Base-by-base conservation (phyloP, 2,113 vertebrate species). In the Podiceps cristatus region DNA sequence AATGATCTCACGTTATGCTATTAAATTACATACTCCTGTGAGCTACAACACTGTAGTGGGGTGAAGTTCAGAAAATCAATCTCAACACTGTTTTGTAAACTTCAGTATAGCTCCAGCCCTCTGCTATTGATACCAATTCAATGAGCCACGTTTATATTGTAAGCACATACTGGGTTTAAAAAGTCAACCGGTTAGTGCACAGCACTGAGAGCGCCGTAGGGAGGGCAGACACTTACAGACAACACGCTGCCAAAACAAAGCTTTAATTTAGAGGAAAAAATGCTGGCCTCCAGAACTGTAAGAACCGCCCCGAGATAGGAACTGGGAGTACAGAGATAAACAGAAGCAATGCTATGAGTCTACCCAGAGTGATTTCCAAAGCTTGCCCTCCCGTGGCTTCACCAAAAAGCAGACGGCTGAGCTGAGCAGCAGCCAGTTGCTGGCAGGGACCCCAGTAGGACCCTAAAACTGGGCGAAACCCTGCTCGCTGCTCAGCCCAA, bases 41-140 rank as follows among this genome's bases (percentile, higher is more conserved):
- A 93, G 58, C 68, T 96, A 58, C 72, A 85, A 85, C 40, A 53
- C 22, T 50, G 66, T 8, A 29, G 45, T 87, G 63, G 69, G 67
- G 22, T 67, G n/a, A 89, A 87, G 71, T 82, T 91, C 90, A 82
- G 58, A 72, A 94, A 96, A 93, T 58, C 50, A 7, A 83, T 94
- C 76, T 73, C 74, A 85, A n/a, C 0, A 0, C 28, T 83, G 55
- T 67, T 93, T 69, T 90, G 86, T 73, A 79, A 90, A 94, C 77
- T 77, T 72, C 58, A 73, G 45, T 63, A 55, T 8, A 60, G 77
- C 40, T 82, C 53, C 25, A 72, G 27, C 64, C 56, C 80, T 64
- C 63, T 66, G 33, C 35, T 89, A 87, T 4, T 66, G 49, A 89
- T 58, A 96, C 49, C 37, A 56, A 52, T 63, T 88, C 76, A 86